Percentiles rank a stretch among this genome's conserved stretches.
Evolutionary conservation across 2,797 vertebrate genomes (phyloP).

Genomic region (Ataeniobius toweri): DNA sequence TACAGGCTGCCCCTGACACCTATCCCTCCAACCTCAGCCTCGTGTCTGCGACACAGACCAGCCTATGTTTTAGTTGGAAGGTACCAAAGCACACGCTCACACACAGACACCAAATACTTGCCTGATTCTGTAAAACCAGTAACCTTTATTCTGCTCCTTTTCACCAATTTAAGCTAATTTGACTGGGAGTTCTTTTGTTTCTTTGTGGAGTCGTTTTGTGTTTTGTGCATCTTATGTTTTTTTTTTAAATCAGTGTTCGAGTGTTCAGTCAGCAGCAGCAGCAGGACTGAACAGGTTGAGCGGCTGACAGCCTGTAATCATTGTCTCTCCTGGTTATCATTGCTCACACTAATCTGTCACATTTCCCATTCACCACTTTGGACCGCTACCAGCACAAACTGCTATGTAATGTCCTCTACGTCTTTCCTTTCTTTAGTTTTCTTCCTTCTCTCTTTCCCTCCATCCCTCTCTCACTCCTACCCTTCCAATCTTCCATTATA

Average conservation of each 20-base stretch:
- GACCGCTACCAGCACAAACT: constrained; percentile 57
- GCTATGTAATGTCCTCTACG: constrained; percentile 63
- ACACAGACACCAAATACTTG: constrained; percentile 4
- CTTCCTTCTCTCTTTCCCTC: constrained; percentile 31
- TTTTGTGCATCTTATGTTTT: constrained; percentile 6
- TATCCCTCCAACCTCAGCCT: constrained; percentile 86
- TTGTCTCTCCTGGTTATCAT: constrained; percentile 64
- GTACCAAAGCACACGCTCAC: constrained; percentile 57
- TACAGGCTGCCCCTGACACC: constrained; percentile 90
- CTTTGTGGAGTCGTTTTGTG: constrained; percentile 8
- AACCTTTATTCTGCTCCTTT: constrained; percentile 9
- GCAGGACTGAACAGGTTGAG: constrained; percentile 52
- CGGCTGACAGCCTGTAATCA: constrained; percentile 65
- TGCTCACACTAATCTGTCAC: constrained; percentile 67
- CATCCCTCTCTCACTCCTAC: constrained; percentile 27
- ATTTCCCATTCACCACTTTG: constrained; percentile 51
- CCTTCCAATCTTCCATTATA: constrained; percentile 59
- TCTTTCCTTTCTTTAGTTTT: constrained; percentile 47
- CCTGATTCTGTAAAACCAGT: neutral
- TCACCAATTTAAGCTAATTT: constrained; percentile 29
- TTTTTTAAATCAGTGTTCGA: constrained; percentile 11
- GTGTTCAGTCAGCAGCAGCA: constrained; percentile 10
- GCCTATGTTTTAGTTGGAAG: constrained; percentile 91
- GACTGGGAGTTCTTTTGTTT: constrained; percentile 17
- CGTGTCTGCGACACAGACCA: constrained; percentile 89